These are phyloP conservation scores for Machimus atricapillus DNA, from an alignment of 2,888 invertebrate species.

Conservation along the genomic window DNA sequence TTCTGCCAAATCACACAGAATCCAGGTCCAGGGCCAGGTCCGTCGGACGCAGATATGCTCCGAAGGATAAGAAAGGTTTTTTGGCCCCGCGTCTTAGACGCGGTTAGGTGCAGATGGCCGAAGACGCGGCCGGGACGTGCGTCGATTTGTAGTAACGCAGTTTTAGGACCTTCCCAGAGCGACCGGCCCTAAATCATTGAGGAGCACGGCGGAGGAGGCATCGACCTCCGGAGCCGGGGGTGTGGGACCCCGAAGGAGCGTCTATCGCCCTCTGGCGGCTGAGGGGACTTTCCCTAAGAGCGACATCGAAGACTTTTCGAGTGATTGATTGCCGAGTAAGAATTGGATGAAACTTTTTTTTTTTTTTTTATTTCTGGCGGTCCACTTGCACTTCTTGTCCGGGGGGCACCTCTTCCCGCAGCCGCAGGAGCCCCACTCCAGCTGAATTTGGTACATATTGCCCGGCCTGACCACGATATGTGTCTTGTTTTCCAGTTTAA, in stretches of 20 bases:
- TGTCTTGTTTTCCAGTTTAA: slow-evolving; percentile 34
- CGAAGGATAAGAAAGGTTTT: not conserved
- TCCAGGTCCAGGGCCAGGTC: not conserved
- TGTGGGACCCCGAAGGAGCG: not conserved
- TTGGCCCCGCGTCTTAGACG: not conserved
- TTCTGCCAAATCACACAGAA: slow-evolving; percentile 29
- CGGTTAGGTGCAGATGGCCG: not conserved
- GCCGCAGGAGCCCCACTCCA: not conserved
- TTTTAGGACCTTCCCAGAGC: not conserved
- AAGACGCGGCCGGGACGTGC: not conserved
- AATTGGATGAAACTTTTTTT: slow-evolving; percentile 43
- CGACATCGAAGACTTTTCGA: slow-evolving; percentile 1
- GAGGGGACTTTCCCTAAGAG: slow-evolving; percentile 18
- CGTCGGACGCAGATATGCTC: not conserved
- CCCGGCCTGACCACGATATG: slow-evolving; percentile 7
- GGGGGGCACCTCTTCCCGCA: not conserved
- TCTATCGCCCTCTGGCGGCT: not conserved
- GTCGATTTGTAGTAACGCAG: slow-evolving; percentile 25
- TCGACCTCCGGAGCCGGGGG: slow-evolving; percentile 12
- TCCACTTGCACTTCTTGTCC: slow-evolving; percentile 19
- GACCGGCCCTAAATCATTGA: slow-evolving; percentile 10
- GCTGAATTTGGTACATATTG: not conserved
- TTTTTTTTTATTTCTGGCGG: not conserved
- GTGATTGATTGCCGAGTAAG: slow-evolving; percentile 46
- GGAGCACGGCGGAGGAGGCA: not conserved